A percentile compares a stretch with the other conserved stretches of the same genome.
Evolutionary conservation across 2,888 invertebrate species (phyloP).

Genomic region (Athalia circularis): DNA sequence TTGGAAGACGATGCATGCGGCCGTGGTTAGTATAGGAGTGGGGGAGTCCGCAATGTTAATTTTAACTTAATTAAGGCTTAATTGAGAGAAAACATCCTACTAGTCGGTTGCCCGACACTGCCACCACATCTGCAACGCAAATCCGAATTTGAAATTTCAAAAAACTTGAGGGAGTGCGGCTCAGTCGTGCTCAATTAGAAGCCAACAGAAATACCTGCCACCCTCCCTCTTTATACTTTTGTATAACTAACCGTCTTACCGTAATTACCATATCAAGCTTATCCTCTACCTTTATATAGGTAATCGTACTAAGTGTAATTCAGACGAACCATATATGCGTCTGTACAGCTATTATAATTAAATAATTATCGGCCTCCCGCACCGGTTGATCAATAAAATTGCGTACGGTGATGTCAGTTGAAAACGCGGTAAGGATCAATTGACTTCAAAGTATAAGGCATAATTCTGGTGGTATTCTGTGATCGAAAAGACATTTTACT

Average conservation of each 20-base stretch:
- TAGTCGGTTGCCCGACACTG: slow-evolving; percentile 55
- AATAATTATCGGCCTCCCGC: no score
- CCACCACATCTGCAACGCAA: slow-evolving; percentile 72
- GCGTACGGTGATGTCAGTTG: no score
- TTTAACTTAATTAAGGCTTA: slow-evolving; percentile 75
- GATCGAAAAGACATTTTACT: no score
- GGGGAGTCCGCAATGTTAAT: slow-evolving; percentile 73
- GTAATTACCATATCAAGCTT: slow-evolving; percentile 42
- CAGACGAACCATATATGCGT: not conserved
- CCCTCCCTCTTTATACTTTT: slow-evolving; percentile 14
- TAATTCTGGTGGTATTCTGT: no score
- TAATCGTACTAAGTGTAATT: not conserved
- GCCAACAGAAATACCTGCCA: slow-evolving; percentile 44
- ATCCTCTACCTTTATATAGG: not conserved
- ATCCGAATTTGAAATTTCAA: slow-evolving; percentile 74
- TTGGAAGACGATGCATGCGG: slow-evolving; percentile 53
- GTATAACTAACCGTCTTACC: slow-evolving; percentile 17
- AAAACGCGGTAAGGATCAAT: no score
- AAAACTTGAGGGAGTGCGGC: slow-evolving; percentile 61
- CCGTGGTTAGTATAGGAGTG: slow-evolving; percentile 53
- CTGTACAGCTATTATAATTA: no score
- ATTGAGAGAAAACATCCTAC: slow-evolving; percentile 75
- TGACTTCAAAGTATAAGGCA: no score
- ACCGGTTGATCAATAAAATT: no score
- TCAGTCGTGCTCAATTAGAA: slow-evolving; percentile 44